Conservation (phyloP, 92 coral and sea anemone species). For the Bergia sp. region DNA sequence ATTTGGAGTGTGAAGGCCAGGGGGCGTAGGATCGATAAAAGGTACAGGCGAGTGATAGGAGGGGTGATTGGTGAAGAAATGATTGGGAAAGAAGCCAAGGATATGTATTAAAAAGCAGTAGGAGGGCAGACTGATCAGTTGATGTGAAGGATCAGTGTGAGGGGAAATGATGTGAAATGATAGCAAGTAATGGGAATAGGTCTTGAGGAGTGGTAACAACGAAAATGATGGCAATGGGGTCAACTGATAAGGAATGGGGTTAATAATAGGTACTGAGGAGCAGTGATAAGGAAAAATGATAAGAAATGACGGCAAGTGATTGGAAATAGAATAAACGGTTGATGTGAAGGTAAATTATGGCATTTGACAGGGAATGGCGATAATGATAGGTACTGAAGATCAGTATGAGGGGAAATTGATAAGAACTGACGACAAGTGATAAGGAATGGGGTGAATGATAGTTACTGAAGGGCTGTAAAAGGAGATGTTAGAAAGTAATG, state of each 20-base stretch:
- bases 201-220: too few relatives aligned
- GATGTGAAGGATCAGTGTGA: too few relatives aligned
- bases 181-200: too few relatives aligned
- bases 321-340: not conserved
- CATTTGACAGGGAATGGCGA: too few relatives aligned
- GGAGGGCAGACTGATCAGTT: not conserved
- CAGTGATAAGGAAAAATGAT: too few relatives aligned
- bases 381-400: too few relatives aligned
- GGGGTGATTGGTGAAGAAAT: not conserved
- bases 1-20: not conserved
- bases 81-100: not conserved
- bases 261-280: too few relatives aligned
- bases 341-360: not conserved
- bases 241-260: too few relatives aligned
- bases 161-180: too few relatives aligned
- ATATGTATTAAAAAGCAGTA: not conserved
- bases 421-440: not conserved
- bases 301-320: not conserved
- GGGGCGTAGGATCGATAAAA: not conserved
- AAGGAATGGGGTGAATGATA: too few relatives aligned
- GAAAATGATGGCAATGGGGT: too few relatives aligned
- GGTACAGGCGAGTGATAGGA: not conserved
- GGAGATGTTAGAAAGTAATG: too few relatives aligned
- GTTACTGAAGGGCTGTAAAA: not conserved
- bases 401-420: not conserved